These are phyloP conservation scores for Eupithecia centaureata DNA, from an alignment of 2,888 invertebrate genomes.

Conservation along the genomic window DNA sequence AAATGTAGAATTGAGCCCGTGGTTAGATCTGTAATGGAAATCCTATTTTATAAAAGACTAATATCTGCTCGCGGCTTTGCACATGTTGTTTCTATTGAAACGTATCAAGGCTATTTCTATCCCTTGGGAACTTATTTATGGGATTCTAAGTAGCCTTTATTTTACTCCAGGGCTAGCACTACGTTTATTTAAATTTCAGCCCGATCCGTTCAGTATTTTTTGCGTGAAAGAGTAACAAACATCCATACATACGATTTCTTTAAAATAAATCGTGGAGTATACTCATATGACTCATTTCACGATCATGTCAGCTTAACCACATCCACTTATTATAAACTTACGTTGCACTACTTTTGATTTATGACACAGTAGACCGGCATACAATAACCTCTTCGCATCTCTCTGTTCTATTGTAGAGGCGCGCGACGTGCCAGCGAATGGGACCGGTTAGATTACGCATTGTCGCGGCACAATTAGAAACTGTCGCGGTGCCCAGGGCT, in stretches of 20 bases:
- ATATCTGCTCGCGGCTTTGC: no score
- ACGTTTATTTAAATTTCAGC: no score
- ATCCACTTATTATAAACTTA: not conserved
- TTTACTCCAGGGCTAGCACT: no score
- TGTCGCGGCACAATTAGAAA: constrained; percentile 82
- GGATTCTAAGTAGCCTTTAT: no score
- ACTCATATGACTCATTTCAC: not conserved
- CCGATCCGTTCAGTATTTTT: no score
- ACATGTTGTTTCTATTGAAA: no score
- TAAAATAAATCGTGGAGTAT: not conserved
- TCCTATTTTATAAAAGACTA: no score
- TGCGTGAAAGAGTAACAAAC: no score
- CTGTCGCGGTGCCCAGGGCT: constrained; percentile 72
- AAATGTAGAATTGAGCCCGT: not conserved
- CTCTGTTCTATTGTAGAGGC: constrained; percentile 51
- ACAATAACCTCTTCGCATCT: constrained; percentile 20
- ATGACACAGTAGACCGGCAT: not conserved
- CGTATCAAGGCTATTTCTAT: no score
- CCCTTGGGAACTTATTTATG: no score
- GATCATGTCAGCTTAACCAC: not conserved
- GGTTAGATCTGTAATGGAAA: no score
- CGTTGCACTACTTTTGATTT: constrained; percentile 7
- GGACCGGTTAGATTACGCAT: constrained; percentile 82
- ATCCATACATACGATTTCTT: not conserved
- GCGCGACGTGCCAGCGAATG: constrained; percentile 72